A percentile compares a stretch with the other conserved stretches of the same genome.
Evolutionary conservation across 2,113 vertebrate species (phyloP).

Genomic region (Spea multiplicata): DNA sequence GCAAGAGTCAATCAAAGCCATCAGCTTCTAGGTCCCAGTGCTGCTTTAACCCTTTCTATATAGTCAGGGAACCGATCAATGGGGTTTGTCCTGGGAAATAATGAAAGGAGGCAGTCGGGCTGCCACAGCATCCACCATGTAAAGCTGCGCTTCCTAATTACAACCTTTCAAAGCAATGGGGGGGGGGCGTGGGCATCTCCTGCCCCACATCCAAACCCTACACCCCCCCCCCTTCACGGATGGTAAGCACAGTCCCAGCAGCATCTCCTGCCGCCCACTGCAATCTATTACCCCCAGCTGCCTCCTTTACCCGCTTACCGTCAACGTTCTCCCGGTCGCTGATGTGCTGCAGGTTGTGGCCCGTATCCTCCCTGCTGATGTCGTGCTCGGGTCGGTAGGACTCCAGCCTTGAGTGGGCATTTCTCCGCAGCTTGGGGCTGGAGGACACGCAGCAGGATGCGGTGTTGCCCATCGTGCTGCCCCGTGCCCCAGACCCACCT

Average conservation of each 20-base stretch:
- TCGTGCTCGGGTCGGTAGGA: conserved; percentile 87
- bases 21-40: no score
- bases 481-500: conserved; percentile 29
- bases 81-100: no score
- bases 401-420: conserved; percentile 88
- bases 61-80: no score
- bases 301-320: conserved; percentile 67
- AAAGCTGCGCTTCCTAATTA: no score
- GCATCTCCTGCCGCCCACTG: not conserved
- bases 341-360: conserved; percentile 98
- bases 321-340: conserved; percentile 94
- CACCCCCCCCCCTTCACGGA: no score
- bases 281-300: not conserved
- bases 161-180: no score
- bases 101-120: no score
- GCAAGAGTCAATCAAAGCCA: no score
- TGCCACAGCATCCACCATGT: no score
- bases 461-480: conserved; percentile 82
- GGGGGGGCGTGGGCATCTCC: no score
- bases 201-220: no score
- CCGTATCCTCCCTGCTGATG: conserved; percentile 90
- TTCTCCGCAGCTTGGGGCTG: conserved; percentile 92
- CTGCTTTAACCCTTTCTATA: no score
- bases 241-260: not conserved
- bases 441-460: conserved; percentile 95